These are phyloP conservation scores for Siderastrea radians DNA, from an alignment of 92 coral and sea anemone genomes.

Conservation along the genomic window DNA sequence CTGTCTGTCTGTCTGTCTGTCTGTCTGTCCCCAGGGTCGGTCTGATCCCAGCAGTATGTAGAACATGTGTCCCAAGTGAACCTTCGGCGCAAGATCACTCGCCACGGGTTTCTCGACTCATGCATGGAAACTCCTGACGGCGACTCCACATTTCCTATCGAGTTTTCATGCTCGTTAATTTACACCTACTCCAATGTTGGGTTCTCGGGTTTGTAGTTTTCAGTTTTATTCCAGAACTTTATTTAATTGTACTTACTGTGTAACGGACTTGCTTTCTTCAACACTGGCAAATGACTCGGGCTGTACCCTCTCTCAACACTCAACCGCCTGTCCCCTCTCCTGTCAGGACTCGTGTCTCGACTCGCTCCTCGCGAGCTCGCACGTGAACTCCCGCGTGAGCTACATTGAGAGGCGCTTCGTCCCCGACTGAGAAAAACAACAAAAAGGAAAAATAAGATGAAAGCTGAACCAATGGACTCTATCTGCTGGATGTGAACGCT, in stretches of 20 bases:
- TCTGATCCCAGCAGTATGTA: too few relatives aligned
- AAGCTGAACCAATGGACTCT: neutral
- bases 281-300: conserved; percentile 85
- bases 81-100: too few relatives aligned
- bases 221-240: too few relatives aligned
- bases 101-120: too few relatives aligned
- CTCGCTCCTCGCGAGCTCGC: conserved; percentile 92
- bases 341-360: conserved; percentile 94
- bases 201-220: neutral
- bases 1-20: too few relatives aligned
- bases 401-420: conserved; percentile 84
- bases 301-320: conserved; percentile 79
- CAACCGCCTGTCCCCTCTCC: conserved; percentile 71
- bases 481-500: neutral
- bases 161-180: too few relatives aligned
- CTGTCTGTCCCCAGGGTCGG: too few relatives aligned
- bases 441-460: neutral
- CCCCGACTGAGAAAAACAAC: conserved; percentile 54
- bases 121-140: too few relatives aligned
- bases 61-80: too few relatives aligned
- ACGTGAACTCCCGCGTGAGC: conserved; percentile 96
- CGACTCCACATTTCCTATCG: too few relatives aligned
- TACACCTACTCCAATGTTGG: neutral
- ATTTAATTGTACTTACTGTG: conserved; percentile 68
- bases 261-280: conserved; percentile 72